Evolutionary conservation across 2,113 vertebrate genomes (phyloP).

Genomic region (Turdus rufiventris): DNA sequence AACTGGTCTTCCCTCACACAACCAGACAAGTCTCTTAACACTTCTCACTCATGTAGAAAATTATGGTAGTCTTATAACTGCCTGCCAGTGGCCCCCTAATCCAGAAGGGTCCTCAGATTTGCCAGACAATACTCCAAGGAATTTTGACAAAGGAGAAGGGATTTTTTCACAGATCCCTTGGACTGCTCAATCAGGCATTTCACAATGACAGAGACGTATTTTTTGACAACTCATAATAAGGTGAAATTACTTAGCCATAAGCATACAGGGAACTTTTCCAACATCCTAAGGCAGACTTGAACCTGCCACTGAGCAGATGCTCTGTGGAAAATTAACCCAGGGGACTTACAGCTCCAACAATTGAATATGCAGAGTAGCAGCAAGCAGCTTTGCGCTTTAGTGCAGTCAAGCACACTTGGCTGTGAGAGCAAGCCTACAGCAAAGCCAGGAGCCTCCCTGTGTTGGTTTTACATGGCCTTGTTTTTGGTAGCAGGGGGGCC

Average conservation of each 20-base stretch:
- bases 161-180: background rate
- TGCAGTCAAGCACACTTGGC: background rate
- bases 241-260: background rate
- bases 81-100: background rate
- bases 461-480: background rate
- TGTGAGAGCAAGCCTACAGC: background rate
- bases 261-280: background rate
- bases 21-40: rapidly evolving
- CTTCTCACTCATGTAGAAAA: background rate
- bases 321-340: background rate
- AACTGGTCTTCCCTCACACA: background rate
- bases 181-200: background rate
- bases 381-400: background rate
- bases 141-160: background rate
- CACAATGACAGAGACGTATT: background rate
- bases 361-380: background rate
- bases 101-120: background rate
- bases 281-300: background rate
- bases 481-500: background rate
- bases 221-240: background rate
- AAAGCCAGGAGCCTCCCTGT: background rate
- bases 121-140: background rate
- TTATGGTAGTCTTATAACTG: background rate
- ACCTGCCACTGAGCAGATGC: background rate
- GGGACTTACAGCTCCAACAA: background rate